Evolutionary conservation across 92 coral and sea anemone species (phyloP), one percentile per base, ranked within the genome.

Genomic region (Epizoanthus ramosus): DNA sequence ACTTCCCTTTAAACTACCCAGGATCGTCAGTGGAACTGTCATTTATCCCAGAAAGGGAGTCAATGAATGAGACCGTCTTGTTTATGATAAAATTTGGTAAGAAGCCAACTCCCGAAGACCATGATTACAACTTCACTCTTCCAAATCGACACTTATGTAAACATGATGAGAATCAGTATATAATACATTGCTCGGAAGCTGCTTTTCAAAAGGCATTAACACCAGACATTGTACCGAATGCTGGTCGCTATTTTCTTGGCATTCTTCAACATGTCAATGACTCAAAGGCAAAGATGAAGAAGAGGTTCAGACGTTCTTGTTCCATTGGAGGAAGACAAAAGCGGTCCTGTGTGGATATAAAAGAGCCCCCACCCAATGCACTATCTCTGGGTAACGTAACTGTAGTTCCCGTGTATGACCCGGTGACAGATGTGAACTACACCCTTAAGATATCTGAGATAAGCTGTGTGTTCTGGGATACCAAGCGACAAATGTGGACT

Each of bases 391-490:
- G 79, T 66, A 89, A 92, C 53, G 61, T 81, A 39, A 79, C 95
- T 25, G 39, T 89, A n/a, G 75, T 82, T 17, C 95, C 95, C n/a
- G 69, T 59, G 54, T 92, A 85, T 37, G 90, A 92, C 23, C 79
- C 95, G 2, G 2, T 14, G 57, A 80, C 67, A 14, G 92, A 84
- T 41, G 72, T 79, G 57, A 92, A 92, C 63, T 76, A 90, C 65
- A 81, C 95, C 19, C 73, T 92, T 71, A 80, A 83, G 56, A 83
- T 87, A 22, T 56, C 73, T 69, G 63, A 76, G 60, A 84, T 85
- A 47, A 92, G 92, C 63, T 92, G 95, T 74, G 75, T 92, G 75
- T 89, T 83, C 79, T 92, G 95, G 95, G 90, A 92, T n/a, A 83
- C 58, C 10, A 63, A 85, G 22, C 76, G 59, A 53, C 72, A 92